These are phyloP conservation scores for Lomographa bimaculata DNA, from an alignment of 2,888 invertebrate species.

Conservation along the genomic window DNA sequence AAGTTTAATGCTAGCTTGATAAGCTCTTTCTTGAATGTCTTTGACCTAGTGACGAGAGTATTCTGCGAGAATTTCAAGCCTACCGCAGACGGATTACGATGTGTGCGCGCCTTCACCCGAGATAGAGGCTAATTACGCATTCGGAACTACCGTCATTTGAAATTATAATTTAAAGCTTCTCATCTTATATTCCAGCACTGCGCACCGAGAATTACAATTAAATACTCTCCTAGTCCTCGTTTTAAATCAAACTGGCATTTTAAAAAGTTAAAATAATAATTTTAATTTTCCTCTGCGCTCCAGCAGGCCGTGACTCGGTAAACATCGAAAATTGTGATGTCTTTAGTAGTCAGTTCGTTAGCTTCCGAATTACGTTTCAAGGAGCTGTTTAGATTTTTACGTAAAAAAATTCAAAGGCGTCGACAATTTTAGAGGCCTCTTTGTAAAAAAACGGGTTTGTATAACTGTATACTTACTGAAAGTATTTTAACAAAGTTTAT, in stretches of 20 bases:
- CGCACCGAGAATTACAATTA: too few species aligned
- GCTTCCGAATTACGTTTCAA: constrained; percentile 15
- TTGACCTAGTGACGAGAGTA: too few species aligned
- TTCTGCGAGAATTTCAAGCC: too few species aligned
- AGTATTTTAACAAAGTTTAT: too few species aligned
- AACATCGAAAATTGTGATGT: constrained; percentile 32
- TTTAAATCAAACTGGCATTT: too few species aligned
- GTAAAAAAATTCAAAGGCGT: constrained; percentile 20
- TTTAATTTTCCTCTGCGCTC: constrained; percentile 24
- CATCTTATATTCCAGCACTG: background rate
- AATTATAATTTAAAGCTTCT: constrained; percentile 7
- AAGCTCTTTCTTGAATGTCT: constrained; percentile 18
- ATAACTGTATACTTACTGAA: too few species aligned
- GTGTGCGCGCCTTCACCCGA: constrained; percentile 5
- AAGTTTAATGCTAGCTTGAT: constrained; percentile 45
- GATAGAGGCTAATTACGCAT: constrained; percentile 11
- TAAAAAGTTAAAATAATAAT: constrained; percentile 21
- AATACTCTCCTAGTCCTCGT: too few species aligned
- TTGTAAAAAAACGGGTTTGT: too few species aligned
- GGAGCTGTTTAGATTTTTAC: constrained; percentile 17
- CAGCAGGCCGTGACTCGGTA: constrained; percentile 17
- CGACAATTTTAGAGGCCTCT: constrained; percentile 8
- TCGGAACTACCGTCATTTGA: constrained; percentile 15
- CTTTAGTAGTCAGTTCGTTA: constrained; percentile 35
- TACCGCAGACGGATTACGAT: constrained; percentile 2